Base-by-base conservation (phyloP, 2,888 invertebrate species). In the Gnatocerus cornutus region DNA sequence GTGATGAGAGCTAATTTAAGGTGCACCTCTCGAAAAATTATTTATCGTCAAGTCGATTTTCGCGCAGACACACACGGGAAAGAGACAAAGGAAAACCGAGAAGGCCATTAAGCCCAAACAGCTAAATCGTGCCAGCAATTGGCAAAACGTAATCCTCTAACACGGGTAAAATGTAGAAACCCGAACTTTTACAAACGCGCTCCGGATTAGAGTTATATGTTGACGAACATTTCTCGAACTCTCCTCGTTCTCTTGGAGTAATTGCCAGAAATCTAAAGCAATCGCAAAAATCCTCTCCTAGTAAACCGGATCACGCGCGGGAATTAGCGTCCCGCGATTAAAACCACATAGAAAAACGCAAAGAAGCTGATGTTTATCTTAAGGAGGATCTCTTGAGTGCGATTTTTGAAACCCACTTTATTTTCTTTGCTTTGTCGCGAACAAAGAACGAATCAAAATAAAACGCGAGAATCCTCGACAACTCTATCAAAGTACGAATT, bases 101-200 rank as follows among this genome's bases (percentile, higher is more conserved):
- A 41, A 67, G 37, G 27, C 52, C 67, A 61, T 67, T 67, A 67
- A 67, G 46, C 53, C 67, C 59, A 61, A 67, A 61, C 53, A 53
- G 59, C 67, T 67, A 67, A 61, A 56, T 68, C 68, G 62, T 56
- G 63, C 58, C 50, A 37, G 58, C 70, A 71, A 71, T 71, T 71
- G 67, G 67, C 64, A 63, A 56, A 58, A 67, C 63, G 62, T 67
- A 70, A 70, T 70, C 70, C 67, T 63, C 52, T 70, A 67, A 70
- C 70, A 67, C 48, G 9, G 45, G 56, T 62, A 53, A 61, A 61
- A 67, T 45, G 52, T 61, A 29, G 55, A 58, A 61, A 61, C 55
- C 39, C 55, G 69, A 69, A 63, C 63, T 70, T 71, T 58, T 69
- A 64, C 69, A 70, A 67, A 67, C 55, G 65, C 61, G 45, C 48